Conservation (phyloP, 2,113 vertebrate genomes). For the Oreochromis spilurus region DNA sequence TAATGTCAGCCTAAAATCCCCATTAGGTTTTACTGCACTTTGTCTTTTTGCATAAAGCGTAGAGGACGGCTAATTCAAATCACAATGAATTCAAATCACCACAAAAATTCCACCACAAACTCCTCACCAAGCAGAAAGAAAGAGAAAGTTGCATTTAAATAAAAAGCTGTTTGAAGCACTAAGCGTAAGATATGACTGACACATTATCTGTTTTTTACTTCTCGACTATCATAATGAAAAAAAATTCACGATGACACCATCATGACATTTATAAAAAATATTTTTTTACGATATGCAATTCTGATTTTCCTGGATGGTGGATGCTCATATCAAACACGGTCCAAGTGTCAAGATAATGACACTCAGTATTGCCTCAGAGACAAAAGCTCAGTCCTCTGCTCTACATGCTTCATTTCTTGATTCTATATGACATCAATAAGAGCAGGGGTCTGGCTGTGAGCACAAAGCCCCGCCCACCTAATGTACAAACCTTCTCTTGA, state of each 20-base stretch:
- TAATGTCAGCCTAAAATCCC: background rate
- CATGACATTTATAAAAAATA: background rate
- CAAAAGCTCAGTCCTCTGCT: background rate
- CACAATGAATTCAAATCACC: background rate
- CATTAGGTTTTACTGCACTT: background rate
- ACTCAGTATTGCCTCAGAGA: background rate
- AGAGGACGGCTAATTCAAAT: background rate
- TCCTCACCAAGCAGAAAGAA: background rate
- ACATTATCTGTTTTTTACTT: background rate
- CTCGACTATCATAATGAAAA: background rate
- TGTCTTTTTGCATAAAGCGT: background rate
- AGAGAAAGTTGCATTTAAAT: background rate
- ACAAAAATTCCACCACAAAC: background rate
- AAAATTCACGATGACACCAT: accelerated
- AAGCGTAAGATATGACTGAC: background rate
- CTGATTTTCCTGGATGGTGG: background rate
- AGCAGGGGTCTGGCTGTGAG: background rate
- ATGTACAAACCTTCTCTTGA: background rate
- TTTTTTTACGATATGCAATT: background rate
- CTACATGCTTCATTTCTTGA: background rate
- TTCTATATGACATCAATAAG: background rate
- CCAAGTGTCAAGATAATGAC: background rate
- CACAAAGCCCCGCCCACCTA: background rate
- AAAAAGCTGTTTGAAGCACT: background rate
- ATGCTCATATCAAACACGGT: background rate